Base-by-base conservation (phyloP, 2,888 invertebrate genomes). In the Drosophila setosimentum region DNA sequence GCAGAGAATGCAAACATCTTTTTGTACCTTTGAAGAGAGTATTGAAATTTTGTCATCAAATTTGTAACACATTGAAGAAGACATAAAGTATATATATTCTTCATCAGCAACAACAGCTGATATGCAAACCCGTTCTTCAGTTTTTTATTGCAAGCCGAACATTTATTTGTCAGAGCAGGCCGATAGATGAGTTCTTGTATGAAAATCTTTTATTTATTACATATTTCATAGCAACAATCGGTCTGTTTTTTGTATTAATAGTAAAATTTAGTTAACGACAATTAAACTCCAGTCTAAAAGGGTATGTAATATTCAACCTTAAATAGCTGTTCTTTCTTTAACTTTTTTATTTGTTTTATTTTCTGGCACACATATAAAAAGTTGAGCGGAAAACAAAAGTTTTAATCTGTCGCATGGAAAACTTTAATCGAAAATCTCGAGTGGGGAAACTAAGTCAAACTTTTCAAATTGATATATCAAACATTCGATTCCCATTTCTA, bases 381-480 rank as follows among this genome's bases (percentile, higher is more conserved):
- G 88, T 81, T 81, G 30, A 67, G 55, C 63, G 33, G 24, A 68
- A 67, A 64, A 66, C 60, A 61, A 80, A 87, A 87, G 89, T 90
- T 90, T 90, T 87, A 87, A 90, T 87, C 87, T 86, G 87, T 77
- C 77, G 74, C 81, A 89, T 83, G 83, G 83, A 78, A 90, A 87
- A 87, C 87, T 90, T 88, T 83, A 83, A 88, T 86, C 87, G 89
- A 85, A 89, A 87, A 69, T 83, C 76, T 76, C 73, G 67, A 73
- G 73, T 71, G 57, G 57, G 74, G 57, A 83, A 87, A 87, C 87
- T 90, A 83, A 87, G 87, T 87, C 87, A 87, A 87, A 90, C 78
- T 89, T 87, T 87, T 82, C 81, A 89, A 87, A 87, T 87, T 87
- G 91, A 87, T 90, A 89, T 89, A 89, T 88, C 84, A 87, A 82